Conservation (phyloP, 2,888 invertebrate species). For the Aleiodes alternator region DNA sequence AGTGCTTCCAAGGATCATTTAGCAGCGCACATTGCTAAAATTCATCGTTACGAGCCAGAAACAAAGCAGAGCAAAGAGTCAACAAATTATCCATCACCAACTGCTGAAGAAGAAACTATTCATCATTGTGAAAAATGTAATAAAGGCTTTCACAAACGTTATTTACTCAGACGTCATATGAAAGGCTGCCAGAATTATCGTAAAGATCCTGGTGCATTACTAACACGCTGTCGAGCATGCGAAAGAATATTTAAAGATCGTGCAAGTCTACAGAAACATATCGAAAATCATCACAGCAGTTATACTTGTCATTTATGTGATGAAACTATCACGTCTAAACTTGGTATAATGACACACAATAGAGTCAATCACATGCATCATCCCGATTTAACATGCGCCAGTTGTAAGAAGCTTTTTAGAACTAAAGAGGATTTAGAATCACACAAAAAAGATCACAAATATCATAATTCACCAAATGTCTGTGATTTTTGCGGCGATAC, state of each 20-base stretch:
- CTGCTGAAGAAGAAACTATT: slow-evolving; percentile 74
- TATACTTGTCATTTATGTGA: slow-evolving; percentile 78
- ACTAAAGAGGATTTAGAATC: slow-evolving; percentile 76
- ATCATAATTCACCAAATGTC: slow-evolving; percentile 75
- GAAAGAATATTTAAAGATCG: slow-evolving; percentile 78
- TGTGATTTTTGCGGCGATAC: slow-evolving; percentile 80
- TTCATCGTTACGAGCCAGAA: slow-evolving; percentile 74
- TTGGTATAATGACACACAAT: slow-evolving; percentile 79
- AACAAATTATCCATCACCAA: slow-evolving; percentile 71
- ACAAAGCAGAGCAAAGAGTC: slow-evolving; percentile 65
- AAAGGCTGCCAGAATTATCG: slow-evolving; percentile 78
- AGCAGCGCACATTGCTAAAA: slow-evolving; percentile 78
- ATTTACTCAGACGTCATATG: slow-evolving; percentile 78
- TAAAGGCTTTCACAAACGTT: slow-evolving; percentile 78
- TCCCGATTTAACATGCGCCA: slow-evolving; percentile 76
- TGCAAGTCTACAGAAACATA: slow-evolving; percentile 77
- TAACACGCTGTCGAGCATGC: slow-evolving; percentile 78
- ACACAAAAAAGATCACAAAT: slow-evolving; percentile 77
- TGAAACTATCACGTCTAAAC: slow-evolving; percentile 77
- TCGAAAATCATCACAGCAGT: slow-evolving; percentile 78
- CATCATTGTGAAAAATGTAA: slow-evolving; percentile 78
- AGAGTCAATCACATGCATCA: slow-evolving; percentile 78
- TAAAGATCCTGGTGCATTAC: slow-evolving; percentile 76
- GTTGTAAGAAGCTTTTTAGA: slow-evolving; percentile 77
- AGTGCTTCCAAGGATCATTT: slow-evolving; percentile 79